Percentiles rank a stretch among this genome's conserved stretches.
These are phyloP conservation scores for Xiphophorus birchmanni DNA, from an alignment of 2,797 vertebrate species.

Conservation along the genomic window DNA sequence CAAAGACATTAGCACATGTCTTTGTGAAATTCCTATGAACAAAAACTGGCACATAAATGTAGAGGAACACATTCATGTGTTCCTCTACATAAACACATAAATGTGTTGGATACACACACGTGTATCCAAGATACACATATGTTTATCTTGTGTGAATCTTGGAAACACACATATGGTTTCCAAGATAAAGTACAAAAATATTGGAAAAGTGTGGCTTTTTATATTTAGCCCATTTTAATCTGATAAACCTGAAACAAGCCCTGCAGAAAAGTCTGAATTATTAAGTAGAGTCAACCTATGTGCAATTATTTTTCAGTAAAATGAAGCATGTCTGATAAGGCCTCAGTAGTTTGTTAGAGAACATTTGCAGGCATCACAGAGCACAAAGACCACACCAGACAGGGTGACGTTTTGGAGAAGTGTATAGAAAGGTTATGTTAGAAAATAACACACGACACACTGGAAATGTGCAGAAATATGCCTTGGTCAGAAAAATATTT, in stretches of 20 bases:
- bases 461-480: neutral
- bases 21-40: neutral
- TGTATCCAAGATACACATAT: too few relatives aligned
- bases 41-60: too few relatives aligned
- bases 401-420: neutral
- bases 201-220: neutral
- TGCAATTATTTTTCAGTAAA: neutral
- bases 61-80: too few relatives aligned
- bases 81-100: too few relatives aligned
- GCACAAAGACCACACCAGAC: neutral
- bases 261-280: neutral
- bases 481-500: neutral
- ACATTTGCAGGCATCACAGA: neutral
- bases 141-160: too few relatives aligned
- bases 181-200: neutral
- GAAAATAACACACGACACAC: neutral
- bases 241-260: neutral
- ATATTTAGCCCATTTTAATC: neutral
- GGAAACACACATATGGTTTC: neutral
- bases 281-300: neutral
- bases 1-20: neutral
- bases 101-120: too few relatives aligned
- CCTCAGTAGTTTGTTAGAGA: neutral
- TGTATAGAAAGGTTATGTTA: neutral
- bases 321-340: neutral